phyloP scores from a whole-genome alignment of 2,888 invertebrate species.

The Drosophila macrospina region DNA sequence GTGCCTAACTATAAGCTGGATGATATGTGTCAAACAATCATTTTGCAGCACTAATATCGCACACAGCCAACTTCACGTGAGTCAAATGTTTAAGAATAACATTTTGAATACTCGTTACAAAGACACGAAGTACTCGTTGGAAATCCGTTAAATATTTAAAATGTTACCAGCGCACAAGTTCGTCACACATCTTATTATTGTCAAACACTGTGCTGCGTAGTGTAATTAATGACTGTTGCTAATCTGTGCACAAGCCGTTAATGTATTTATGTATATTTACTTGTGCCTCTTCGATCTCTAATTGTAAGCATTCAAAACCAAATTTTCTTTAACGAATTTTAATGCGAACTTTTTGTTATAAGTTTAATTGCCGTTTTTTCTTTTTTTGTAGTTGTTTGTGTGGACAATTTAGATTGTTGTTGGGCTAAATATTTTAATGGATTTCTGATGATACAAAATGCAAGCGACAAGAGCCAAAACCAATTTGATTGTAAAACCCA shows the following conservation, averaged over 20 bases:
- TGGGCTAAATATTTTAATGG: conserved; percentile 41
- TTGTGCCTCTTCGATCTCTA: not conserved
- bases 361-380: conserved; percentile 3
- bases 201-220: not conserved
- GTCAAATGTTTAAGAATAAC: conserved; percentile 5
- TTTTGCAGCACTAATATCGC: not conserved
- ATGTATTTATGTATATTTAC: not conserved
- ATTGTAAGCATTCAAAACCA: conserved; percentile 36
- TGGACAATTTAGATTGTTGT: conserved; percentile 11
- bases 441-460: conserved; percentile 42
- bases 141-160: not conserved
- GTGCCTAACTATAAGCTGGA: conserved; percentile 22
- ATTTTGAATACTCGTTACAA: not conserved
- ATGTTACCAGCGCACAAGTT: not conserved
- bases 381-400: conserved; percentile 3
- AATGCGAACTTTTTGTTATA: conserved; percentile 43
- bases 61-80: conserved; percentile 33
- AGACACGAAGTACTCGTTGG: conserved; percentile 4
- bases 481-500: not conserved
- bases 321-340: conserved; percentile 5
- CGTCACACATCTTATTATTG: not conserved
- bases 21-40: conserved; percentile 27
- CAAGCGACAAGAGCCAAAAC: not conserved
- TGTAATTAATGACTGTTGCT: not conserved
- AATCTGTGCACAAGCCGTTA: not conserved